phyloP scores from a whole-genome alignment of 2,797 vertebrate genomes.

The Gymnoscopelus braueri region DNA sequence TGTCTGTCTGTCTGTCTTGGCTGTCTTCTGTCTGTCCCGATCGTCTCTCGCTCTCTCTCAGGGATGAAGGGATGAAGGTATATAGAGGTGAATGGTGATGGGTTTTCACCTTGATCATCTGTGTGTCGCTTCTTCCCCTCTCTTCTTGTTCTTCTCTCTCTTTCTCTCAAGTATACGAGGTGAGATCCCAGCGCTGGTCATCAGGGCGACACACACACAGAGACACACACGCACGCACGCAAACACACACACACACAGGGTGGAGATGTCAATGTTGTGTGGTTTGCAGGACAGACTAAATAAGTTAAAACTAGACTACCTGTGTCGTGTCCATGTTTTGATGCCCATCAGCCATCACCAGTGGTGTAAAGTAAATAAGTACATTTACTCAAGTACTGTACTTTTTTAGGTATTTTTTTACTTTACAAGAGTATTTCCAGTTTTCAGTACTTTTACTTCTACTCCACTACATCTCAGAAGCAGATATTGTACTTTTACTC shows the following conservation, averaged over 20 bases:
- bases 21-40: constrained; percentile 13
- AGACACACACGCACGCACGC: constrained; percentile 76
- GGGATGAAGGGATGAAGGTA: constrained; percentile 34
- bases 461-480: too few relatives aligned
- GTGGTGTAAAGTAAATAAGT: too few relatives aligned
- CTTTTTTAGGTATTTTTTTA: too few relatives aligned
- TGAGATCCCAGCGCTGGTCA: constrained; percentile 83
- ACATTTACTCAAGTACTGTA: too few relatives aligned
- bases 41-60: constrained; percentile 34
- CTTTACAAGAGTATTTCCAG: too few relatives aligned
- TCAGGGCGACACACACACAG: constrained; percentile 35
- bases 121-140: constrained; percentile 67
- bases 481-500: too few relatives aligned
- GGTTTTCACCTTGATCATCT: constrained; percentile 75
- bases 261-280: constrained; percentile 55
- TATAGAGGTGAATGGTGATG: constrained; percentile 58
- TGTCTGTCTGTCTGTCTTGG: too few relatives aligned
- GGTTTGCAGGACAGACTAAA: constrained; percentile 40
- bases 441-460: too few relatives aligned
- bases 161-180: constrained; percentile 81
- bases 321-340: too few relatives aligned
- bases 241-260: constrained; percentile 78
- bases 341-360: too few relatives aligned
- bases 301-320: too few relatives aligned
- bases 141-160: constrained; percentile 47